Evolutionary conservation across 2,113 vertebrate genomes (phyloP), one percentile per base, ranked within the genome.

Genomic region (Takifugu bimaculatus): DNA sequence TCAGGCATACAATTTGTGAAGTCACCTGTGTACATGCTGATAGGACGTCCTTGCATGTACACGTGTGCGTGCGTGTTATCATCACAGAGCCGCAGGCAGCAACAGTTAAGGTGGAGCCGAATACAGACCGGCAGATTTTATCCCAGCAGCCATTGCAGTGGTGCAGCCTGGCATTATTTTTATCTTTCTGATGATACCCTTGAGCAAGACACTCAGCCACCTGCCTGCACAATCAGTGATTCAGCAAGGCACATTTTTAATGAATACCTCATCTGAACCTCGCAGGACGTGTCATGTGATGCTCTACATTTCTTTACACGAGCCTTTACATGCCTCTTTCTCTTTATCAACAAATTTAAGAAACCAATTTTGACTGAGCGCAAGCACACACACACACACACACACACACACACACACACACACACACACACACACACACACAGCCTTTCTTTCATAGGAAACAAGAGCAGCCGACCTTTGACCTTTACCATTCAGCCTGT

Each of bases 401-500:
- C 25, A 51, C 25, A 26, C 50, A 27, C 3, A 3, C 25, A 12
- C 25, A 13, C 4, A 1, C 47, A 27, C 3, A 15, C 35, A 48
- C n/a, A 25, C 61, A 32, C 20, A 11, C 20, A 2, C 5, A 52
- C 13, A 58, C 51, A 53, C 13, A 54, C 43, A 62, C 11, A 59
- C 55, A 67, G 61, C 65, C 70, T 55, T 61, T 81, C 86, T 88
- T 88, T 91, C 86, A 88, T 90, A 86, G 84, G 84, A 89, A 91
- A 89, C 85, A 87, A 88, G 83, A 86, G 83, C 76, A 54, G 81
- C 82, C 78, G 66, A 89, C 88, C 88, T 88, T 83, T 90, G 86
- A 88, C 88, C 87, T 89, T 86, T 85, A 82, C 86, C 85, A 89
- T 89, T 91, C 85, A 87, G 82, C 64, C 87, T 88, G 88, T 91